Base-by-base conservation (phyloP, 2,888 invertebrate species). In the Pediacus dermestoides region DNA sequence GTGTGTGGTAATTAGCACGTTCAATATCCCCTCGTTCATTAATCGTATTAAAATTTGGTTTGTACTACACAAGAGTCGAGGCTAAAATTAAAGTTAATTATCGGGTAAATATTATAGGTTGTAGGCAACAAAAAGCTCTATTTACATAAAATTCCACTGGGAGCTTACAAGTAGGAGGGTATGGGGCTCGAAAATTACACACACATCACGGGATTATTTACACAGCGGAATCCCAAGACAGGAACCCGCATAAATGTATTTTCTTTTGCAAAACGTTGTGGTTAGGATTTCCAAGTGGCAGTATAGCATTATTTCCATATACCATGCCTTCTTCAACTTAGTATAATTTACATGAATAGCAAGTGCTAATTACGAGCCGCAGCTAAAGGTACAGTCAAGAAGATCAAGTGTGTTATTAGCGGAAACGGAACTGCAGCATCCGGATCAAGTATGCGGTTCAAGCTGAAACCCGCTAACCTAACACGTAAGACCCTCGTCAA, bases 371-470 rank as follows among this genome's bases (percentile, higher is more conserved):
- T 36, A 27, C 32, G 11, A 13, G 18, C 16, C 22, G 23, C 27
- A 26, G 37, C 41, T 23, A 26, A 15, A 12, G 23, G 15, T 18
- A 30, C 9, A 13, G 8, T 7, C 15, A 21, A 26, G 41, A 14
- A 27, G 44, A 40, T 44, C 44, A 33, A 40, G 36, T 16, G 34
- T 33, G 34, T 39, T 39, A 41, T 46, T 46, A 46, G 30, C 32
- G 45, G 45, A 48, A 48, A 36, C 38, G 39, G 41, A 46, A 46
- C 30, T 43, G 38, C 46, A 46, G 44, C 35, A 33, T 46, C 39
- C 46, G 42, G 42, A 39, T 39, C 37, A 39, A 38, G 38, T 38
- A 37, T 15, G 34, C 34, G 25, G 26, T 30, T 16, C 34, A 42
- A 31, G 27, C 26, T 34, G 42, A 16, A 31, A 42, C 31, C 42